phyloP scores from a whole-genome alignment of 2,888 invertebrate species.

The Drosophila nigritarsus region DNA sequence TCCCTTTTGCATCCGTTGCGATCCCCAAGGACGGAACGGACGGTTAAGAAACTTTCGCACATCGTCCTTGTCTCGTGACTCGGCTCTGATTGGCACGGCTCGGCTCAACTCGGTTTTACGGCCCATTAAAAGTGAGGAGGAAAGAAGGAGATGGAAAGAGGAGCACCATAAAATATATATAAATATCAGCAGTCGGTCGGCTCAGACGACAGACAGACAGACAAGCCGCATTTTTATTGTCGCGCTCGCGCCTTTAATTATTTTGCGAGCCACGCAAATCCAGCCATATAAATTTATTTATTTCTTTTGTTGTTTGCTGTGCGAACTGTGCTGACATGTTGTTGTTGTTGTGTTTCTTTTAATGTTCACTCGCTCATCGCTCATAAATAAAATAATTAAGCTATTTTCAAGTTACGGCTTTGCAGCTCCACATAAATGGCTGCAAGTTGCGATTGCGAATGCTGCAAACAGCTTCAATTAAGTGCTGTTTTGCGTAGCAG shows the following conservation, averaged over 20 bases:
- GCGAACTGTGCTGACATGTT: neutral
- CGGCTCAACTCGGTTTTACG: neutral
- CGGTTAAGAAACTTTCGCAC: slow-evolving; percentile 54
- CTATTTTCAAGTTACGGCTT: slow-evolving; percentile 40
- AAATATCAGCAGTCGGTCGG: slow-evolving; percentile 16
- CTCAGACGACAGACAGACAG: neutral
- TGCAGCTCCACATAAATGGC: neutral
- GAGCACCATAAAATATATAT: slow-evolving; percentile 3
- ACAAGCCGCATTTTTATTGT: slow-evolving; percentile 30
- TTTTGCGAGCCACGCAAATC: slow-evolving; percentile 48
- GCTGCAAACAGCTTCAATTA: slow-evolving; percentile 5
- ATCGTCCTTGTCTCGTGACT: slow-evolving; percentile 53
- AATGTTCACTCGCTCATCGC: neutral
- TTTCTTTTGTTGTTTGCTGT: slow-evolving; percentile 8
- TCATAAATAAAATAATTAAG: slow-evolving; percentile 41
- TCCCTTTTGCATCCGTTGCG: neutral
- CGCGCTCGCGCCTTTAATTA: slow-evolving; percentile 47
- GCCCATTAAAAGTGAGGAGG: slow-evolving; percentile 28
- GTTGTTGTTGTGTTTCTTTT: neutral
- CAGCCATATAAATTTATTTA: slow-evolving; percentile 26
- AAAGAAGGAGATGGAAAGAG: neutral
- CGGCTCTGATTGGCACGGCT: slow-evolving; percentile 16
- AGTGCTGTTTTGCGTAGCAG: neutral
- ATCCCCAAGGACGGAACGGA: slow-evolving; percentile 37
- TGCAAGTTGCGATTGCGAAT: slow-evolving; percentile 4